Evolutionary conservation across 2,888 invertebrate genomes (phyloP), one percentile per base, ranked within the genome.

Genomic region (Chloroclysta siterata): DNA sequence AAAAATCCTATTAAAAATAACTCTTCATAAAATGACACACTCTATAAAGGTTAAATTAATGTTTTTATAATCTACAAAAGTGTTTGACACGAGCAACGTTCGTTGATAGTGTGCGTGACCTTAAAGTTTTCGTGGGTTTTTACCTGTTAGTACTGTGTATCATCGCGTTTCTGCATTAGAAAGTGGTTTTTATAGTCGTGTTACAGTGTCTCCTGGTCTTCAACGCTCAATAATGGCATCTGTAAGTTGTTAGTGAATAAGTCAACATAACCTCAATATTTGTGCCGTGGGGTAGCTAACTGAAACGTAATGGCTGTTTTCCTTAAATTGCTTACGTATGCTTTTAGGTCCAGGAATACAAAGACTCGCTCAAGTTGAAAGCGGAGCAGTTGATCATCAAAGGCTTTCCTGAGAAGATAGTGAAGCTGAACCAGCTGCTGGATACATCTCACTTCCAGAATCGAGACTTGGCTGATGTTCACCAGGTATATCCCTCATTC

Each of bases 381-480:
- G 98, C 98, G 11, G 99, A 99, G 84, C 95, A 96, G 73, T 93
- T 99, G 66, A 96, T 99, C 65, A 94, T 97, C 65, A 97, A 96
- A 87, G 97, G 97, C 53, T 98, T 99, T 87, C 99, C 99, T 10
- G 96, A 97, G 81, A 98, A 98, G 88, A 98, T 99, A 75, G 96
- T 98, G 7, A 96, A 97, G 83, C 93, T 99, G 66, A 98, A 98
- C 91, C 96, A 96, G 73, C 90, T 98, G 65, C 92, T 99, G 76
- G 96, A 97, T 82, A 97, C 97, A 33, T 93, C 96, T 62, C 95
- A 96, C 84, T 97, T 98, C 84, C 95, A 95, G 79, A 95, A 97
- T 78, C 94, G 96, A 68, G 95, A 96, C 80, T 95, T 97, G 73
- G 91, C 94, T 58, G 96, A 96, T 79, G 96, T 98, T 46, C 96